Conservation (phyloP, 1,140 invertebrate genomes). For the Callitettix versicolor region DNA sequence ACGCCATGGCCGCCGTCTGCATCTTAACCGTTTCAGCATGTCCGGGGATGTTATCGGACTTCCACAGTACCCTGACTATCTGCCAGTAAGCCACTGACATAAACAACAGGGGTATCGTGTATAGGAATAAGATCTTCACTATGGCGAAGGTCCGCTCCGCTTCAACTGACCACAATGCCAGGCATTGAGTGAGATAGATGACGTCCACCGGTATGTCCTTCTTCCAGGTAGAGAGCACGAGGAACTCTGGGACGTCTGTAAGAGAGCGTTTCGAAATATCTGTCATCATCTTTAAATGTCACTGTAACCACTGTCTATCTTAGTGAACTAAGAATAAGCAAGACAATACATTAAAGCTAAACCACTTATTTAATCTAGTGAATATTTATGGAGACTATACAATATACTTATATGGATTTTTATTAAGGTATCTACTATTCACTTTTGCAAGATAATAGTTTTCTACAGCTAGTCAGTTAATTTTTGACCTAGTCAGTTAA, state of each 20-base stretch:
- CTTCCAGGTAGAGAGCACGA: constrained; percentile 48
- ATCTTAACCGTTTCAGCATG: constrained; percentile 36
- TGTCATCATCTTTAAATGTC: too few species aligned
- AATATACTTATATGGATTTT: too few species aligned
- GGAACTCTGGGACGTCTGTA: constrained; percentile 64
- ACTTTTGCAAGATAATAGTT: too few species aligned
- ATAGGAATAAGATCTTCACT: constrained; percentile 58
- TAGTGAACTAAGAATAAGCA: too few species aligned
- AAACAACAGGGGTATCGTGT: constrained; percentile 61
- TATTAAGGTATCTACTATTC: too few species aligned
- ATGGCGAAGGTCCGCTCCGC: constrained; percentile 58
- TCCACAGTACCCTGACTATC: constrained; percentile 74
- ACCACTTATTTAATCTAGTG: too few species aligned
- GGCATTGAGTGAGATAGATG: constrained; percentile 62
- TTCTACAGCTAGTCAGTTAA: too few species aligned
- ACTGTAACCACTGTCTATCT: too few species aligned
- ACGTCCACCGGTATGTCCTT: constrained; percentile 41
- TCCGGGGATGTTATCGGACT: constrained; percentile 59
- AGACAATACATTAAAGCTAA: too few species aligned
- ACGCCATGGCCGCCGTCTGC: not conserved
- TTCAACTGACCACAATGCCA: constrained; percentile 49
- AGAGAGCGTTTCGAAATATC: too few species aligned
- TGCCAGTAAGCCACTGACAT: constrained; percentile 80
- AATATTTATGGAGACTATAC: too few species aligned
- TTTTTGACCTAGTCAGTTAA: too few species aligned